A percentile compares a stretch with the other conserved stretches of the same genome.
These are phyloP conservation scores for Pachycephala philippinensis DNA, from an alignment of 2,113 vertebrate species.

Conservation along the genomic window DNA sequence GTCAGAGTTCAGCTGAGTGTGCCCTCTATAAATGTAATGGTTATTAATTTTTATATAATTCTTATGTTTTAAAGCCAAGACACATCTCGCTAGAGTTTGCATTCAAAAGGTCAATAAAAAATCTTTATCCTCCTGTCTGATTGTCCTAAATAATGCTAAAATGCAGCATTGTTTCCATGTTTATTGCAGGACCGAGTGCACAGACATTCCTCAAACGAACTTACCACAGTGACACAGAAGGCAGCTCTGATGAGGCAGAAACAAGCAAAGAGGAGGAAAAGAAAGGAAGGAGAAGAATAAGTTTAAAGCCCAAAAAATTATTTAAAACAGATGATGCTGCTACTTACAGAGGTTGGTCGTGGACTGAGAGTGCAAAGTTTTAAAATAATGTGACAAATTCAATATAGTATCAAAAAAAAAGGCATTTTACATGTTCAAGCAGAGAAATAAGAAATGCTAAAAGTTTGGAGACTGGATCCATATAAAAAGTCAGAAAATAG, in stretches of 20 bases:
- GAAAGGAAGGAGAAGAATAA: not conserved
- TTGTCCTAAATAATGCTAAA: not conserved
- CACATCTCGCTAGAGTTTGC: not conserved
- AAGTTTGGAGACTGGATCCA: not conserved
- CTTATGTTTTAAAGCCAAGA: not conserved
- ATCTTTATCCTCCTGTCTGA: not conserved
- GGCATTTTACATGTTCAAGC: not conserved
- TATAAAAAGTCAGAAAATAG: not conserved
- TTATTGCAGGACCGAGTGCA: conserved; percentile 37
- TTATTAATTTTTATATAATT: not conserved
- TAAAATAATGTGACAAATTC: not conserved
- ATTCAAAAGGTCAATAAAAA: not conserved
- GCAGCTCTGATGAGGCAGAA: conserved; percentile 47
- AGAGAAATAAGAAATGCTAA: not conserved
- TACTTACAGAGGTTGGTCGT: conserved; percentile 55
- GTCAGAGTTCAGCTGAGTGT: not conserved
- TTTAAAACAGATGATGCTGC: conserved; percentile 39
- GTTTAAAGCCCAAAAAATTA: conserved; percentile 58
- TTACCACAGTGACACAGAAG: conserved; percentile 23
- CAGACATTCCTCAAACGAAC: conserved; percentile 49
- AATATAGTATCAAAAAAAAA: not conserved
- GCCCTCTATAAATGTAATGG: not conserved
- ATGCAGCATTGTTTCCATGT: not conserved
- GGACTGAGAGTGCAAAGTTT: not conserved
- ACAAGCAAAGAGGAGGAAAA: not conserved